Evolutionary conservation across 2,797 vertebrate species (phyloP).

Genomic region (Propithecus perrieri): DNA sequence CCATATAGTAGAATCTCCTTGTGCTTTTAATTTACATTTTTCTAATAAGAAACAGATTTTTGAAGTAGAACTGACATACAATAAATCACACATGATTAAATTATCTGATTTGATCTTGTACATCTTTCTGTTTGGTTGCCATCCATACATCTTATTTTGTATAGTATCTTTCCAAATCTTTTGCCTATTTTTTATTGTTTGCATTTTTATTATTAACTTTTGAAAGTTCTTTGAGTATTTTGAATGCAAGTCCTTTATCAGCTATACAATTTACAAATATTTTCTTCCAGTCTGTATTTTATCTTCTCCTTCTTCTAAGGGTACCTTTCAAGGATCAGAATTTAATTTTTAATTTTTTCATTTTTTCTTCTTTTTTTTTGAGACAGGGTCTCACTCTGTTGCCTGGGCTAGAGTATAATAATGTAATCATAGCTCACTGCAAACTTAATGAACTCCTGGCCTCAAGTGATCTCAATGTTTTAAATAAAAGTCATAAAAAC

Average conservation of each 20-base stretch:
- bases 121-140: background rate
- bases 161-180: background rate
- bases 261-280: background rate
- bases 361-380: no score
- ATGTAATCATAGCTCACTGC: no score
- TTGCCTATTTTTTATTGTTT: background rate
- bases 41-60: background rate
- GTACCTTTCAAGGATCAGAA: background rate
- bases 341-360: no score
- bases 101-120: background rate
- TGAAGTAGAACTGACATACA: background rate
- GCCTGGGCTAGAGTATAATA: no score
- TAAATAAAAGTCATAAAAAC: no score
- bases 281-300: background rate
- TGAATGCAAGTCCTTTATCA: background rate
- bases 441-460: no score
- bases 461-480: no score
- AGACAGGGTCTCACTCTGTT: no score
- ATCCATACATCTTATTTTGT: background rate
- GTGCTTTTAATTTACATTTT: background rate
- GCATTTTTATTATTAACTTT: background rate
- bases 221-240: background rate
- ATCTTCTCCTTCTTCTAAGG: background rate
- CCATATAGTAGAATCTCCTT: background rate
- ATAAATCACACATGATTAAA: background rate